Conservation (phyloP, 2,113 vertebrate genomes). For the Oxyura jamaicensis region DNA sequence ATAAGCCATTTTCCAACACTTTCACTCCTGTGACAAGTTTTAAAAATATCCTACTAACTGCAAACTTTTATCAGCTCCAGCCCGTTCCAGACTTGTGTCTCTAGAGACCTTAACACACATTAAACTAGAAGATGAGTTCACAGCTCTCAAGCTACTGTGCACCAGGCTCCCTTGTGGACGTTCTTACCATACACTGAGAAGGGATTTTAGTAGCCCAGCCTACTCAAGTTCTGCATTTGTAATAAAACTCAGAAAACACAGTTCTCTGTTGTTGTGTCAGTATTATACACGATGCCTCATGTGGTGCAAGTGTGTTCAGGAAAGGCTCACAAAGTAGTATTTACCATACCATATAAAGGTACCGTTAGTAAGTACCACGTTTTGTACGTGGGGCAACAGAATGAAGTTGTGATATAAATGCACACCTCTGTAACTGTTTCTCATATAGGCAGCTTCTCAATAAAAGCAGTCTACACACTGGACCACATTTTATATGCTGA, state of each 20-base stretch:
- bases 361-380: neutral
- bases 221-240: neutral
- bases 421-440: neutral
- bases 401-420: neutral
- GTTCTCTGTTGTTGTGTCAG: neutral
- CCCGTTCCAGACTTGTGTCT: neutral
- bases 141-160: neutral
- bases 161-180: neutral
- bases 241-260: neutral
- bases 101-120: neutral
- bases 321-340: neutral
- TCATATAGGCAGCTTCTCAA: neutral
- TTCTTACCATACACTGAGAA: neutral
- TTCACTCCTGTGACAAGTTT: neutral
- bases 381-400: neutral
- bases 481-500: neutral
- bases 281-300: neutral
- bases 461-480: neutral
- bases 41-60: neutral
- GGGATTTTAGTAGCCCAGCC: neutral
- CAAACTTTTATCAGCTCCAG: neutral
- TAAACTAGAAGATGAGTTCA: neutral
- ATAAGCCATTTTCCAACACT: neutral
- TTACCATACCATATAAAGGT: neutral
- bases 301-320: neutral